These are phyloP conservation scores for Cheilosia urbana DNA, from an alignment of 2,888 invertebrate species.

Conservation along the genomic window DNA sequence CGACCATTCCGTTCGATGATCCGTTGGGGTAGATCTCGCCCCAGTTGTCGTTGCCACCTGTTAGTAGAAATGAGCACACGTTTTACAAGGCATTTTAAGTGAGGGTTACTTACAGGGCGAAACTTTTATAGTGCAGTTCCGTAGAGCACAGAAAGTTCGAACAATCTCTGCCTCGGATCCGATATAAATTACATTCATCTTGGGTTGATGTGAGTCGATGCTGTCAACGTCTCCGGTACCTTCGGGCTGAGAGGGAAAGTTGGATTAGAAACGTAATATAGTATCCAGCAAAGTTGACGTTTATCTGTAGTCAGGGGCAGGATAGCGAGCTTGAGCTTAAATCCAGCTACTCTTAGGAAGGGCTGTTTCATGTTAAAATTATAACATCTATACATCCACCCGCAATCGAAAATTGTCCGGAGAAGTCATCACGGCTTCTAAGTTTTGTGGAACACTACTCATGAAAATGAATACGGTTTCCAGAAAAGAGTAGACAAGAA, in stretches of 20 bases:
- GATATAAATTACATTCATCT: constrained; percentile 78
- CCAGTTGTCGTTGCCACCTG: constrained; percentile 82
- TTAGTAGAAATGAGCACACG: not conserved
- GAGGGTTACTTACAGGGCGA: constrained; percentile 79
- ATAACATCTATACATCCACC: too few relatives aligned
- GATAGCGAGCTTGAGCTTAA: too few relatives aligned
- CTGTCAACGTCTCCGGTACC: constrained; percentile 77
- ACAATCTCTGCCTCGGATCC: constrained; percentile 81
- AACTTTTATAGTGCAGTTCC: constrained; percentile 80
- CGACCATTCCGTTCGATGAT: constrained; percentile 81
- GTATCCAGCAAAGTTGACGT: too few relatives aligned
- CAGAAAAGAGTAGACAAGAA: too few relatives aligned
- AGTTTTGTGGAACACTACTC: too few relatives aligned
- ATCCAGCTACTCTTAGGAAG: too few relatives aligned
- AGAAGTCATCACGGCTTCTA: too few relatives aligned
- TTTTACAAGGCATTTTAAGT: not conserved
- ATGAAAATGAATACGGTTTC: too few relatives aligned
- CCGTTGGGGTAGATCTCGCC: constrained; percentile 81
- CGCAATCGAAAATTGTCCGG: too few relatives aligned
- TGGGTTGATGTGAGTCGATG: constrained; percentile 77
- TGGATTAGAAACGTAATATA: not conserved
- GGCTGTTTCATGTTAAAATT: too few relatives aligned
- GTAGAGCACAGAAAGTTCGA: constrained; percentile 80
- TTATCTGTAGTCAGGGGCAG: too few relatives aligned
- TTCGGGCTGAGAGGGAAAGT: not conserved